Evolutionary conservation across 1,140 invertebrate genomes (phyloP), one percentile per base, ranked within the genome.

Genomic region (Condylostylus longicornis): DNA sequence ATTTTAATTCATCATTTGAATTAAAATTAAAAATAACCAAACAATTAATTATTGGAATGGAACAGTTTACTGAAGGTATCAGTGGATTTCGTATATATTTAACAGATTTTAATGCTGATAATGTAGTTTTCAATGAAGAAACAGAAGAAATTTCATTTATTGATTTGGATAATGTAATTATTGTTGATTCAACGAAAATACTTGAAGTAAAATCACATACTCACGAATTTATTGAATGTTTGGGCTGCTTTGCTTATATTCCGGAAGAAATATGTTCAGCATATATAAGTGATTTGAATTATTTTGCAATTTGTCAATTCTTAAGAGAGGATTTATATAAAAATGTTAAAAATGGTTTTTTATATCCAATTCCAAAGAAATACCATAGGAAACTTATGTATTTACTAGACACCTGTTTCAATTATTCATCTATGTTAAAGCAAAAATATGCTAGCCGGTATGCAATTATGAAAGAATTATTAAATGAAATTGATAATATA

Each of bases 251-350:
- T 17, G 18, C 34, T 5, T 35, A 35, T 25, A 17, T 25, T 5
- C 20, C 20, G 5, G 5, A 35, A 5, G 34, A 35, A 12, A 10
- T 35, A n/a, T 35, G 34, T 25, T 21, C 18, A 17, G 18, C 22
- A 18, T 17, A 25, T 17, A 5, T n/a, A 22, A 35, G 34, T 25
- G 34, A 35, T 25, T 8, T 35, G 5, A 35, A 35, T 25, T 14
- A n/a, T 9, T 35, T 23, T 35, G 5, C 34, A 15, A 25, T 35
- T 22, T 35, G 34, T 35, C 19, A 35, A 31, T 31, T 31, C 6
- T 17, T 31, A 13, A 31, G 15, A 13, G 29, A 31, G 29, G 29
- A 31, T 17, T 13, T 31, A 13, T 31, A 31, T 31, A 13, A 13
- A 31, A 13, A 31, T 13, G 10, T 13, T 7, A 31, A 6, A 9